phyloP scores from a whole-genome alignment of 2,113 vertebrate species.

The Chionis minor region DNA sequence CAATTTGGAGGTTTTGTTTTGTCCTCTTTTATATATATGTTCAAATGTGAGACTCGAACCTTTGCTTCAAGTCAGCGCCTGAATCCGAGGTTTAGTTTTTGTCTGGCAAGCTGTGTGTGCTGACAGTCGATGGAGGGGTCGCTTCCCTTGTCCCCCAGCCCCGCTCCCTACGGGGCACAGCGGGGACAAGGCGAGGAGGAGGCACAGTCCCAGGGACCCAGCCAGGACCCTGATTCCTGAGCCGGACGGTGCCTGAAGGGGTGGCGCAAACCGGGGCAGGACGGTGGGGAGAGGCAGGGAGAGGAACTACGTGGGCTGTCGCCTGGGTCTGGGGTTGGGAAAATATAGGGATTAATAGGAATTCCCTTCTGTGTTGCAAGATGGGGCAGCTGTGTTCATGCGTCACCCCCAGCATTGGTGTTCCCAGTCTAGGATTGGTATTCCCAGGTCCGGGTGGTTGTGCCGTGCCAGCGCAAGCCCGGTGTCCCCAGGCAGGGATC shows the following conservation, averaged over 20 bases:
- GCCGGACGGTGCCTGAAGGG: not conserved
- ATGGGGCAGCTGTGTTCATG: too few relatives aligned
- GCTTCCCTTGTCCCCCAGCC: not conserved
- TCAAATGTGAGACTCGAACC: not conserved
- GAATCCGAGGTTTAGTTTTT: not conserved
- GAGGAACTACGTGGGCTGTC: not conserved
- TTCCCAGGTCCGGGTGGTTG: too few relatives aligned
- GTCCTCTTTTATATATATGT: not conserved
- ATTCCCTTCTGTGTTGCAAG: too few relatives aligned
- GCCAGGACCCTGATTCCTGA: not conserved
- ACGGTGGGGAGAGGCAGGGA: not conserved
- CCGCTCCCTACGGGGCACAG: not conserved
- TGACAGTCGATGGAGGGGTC: not conserved
- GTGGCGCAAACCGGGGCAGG: not conserved
- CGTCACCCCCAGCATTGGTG: too few relatives aligned
- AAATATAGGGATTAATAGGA: too few relatives aligned
- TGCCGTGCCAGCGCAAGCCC: too few relatives aligned
- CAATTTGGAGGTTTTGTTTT: slow-evolving; percentile 6
- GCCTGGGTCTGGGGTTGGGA: too few relatives aligned
- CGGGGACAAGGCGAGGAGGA: not conserved
- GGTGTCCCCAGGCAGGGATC: too few relatives aligned
- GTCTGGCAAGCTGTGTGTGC: not conserved
- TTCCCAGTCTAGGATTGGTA: too few relatives aligned
- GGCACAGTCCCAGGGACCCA: not conserved
- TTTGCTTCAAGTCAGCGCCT: not conserved